Conservation (phyloP, 2,888 invertebrate species). For the Lasioglossum zephyrum region DNA sequence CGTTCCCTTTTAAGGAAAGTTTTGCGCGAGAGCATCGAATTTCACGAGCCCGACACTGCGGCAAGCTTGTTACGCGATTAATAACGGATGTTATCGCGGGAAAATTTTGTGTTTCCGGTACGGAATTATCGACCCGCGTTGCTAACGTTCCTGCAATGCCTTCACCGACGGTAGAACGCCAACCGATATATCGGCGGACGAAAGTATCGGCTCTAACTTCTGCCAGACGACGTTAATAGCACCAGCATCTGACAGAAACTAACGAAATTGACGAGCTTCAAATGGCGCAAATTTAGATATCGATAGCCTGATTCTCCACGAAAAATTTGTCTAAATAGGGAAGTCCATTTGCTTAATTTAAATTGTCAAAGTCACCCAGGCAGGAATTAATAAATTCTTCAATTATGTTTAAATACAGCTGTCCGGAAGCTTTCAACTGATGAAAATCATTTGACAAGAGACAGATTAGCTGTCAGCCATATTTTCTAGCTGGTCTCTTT, state of each 20-base stretch:
- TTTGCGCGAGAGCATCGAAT: conserved; percentile 74
- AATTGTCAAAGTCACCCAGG: background rate
- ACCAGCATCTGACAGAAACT: background rate
- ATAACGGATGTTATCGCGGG: conserved; percentile 37
- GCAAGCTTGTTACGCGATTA: conserved; percentile 28
- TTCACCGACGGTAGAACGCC: background rate
- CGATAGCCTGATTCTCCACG: background rate
- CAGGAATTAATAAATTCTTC: background rate
- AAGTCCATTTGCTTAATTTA: background rate
- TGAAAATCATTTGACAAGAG: background rate
- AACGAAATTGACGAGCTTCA: background rate
- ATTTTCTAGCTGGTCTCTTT: background rate
- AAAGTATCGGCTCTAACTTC: background rate
- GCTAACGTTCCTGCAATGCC: conserved; percentile 30
- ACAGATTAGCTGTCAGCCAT: background rate
- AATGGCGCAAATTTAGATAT: background rate
- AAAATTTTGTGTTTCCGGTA: conserved; percentile 34
- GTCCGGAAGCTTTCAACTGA: background rate
- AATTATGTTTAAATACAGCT: background rate
- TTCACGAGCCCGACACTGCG: conserved; percentile 59
- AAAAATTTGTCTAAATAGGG: background rate
- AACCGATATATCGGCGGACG: background rate
- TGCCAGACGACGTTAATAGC: background rate
- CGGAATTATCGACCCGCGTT: conserved; percentile 46
- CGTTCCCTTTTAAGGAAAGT: conserved; percentile 66